Base-by-base conservation (phyloP, 2,888 invertebrate genomes). In the Synanthedon myopaeformis region DNA sequence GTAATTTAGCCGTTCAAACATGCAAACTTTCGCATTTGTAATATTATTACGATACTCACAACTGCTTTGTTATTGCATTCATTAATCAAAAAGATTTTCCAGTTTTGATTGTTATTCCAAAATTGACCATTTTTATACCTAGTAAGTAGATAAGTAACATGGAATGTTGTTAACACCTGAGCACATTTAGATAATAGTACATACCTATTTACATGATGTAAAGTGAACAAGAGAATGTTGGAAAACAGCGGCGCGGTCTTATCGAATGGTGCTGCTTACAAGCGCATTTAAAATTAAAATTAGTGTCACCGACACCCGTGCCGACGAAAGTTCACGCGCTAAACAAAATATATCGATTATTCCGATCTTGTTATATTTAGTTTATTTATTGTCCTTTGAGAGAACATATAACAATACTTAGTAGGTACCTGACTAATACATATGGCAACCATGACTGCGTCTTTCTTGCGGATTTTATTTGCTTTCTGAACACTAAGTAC, bases 271-370 rank as follows among this genome's bases (percentile, higher is more conserved):
- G 57, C 68, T 61, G 68, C 64, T 72, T 75, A 75, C 75, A 74
- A 71, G 65, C 76, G 63, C 77, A 83, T 84, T 83, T 84, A 69
- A 83, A 84, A 79, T 82, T 84, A 82, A 78, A 84, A 84, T 84
- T 79, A 81, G 79, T 73, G 76, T 74, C 74, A 67, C 62, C 72
- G 70, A 72, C 79, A 75, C 71, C 71, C 61, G 63, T 59, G 63
- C 66, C 71, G 67, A 72, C 69, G 70, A 83, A 82, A 83, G 79
- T 82, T 82, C 82, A 79, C 74, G 74, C 72, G 74, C 69, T 62
- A 66, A 72, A 76, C 74, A 71, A n/a, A n/a, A 74, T 76, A 75
- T 76, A 77, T 78, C 75, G 68, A 70, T 69, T 76, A 74, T 74
- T 74, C 69, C 62, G 65, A 78, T 79, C 76, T 75, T 68, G 66